Conservation (phyloP, 2,113 vertebrate species). For the Antigone vipio region DNA sequence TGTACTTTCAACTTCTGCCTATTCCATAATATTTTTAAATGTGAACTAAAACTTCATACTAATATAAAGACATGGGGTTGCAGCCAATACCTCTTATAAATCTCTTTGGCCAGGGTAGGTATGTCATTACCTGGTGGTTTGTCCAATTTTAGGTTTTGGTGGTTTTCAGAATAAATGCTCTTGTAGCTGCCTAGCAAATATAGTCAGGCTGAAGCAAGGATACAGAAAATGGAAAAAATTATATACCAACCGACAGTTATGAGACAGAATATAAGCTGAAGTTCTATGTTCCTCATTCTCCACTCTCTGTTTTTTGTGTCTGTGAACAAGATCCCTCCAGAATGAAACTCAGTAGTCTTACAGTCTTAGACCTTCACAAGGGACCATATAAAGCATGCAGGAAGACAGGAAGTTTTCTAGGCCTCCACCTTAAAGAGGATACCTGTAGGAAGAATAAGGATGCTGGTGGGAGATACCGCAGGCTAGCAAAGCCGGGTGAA, state of each 20-base stretch:
- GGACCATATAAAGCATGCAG: not conserved
- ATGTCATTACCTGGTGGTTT: not conserved
- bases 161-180: not conserved
- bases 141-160: not conserved
- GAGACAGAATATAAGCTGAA: not conserved
- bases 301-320: not conserved
- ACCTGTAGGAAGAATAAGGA: not conserved
- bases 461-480: not conserved
- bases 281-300: not conserved
- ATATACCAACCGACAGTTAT: not conserved
- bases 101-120: not conserved
- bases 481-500: not conserved
- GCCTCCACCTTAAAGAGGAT: not conserved
- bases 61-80: not conserved
- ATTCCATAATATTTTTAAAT: not conserved
- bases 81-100: not conserved
- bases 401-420: not conserved
- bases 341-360: not conserved
- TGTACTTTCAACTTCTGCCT: not conserved
- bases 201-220: not conserved
- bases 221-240: not conserved
- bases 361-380: not conserved
- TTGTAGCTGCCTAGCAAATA: not conserved
- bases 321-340: not conserved
- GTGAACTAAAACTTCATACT: not conserved